A percentile compares a stretch with the other conserved stretches of the same genome.
These are phyloP conservation scores for Planiliza haematocheilus DNA, from an alignment of 2,113 vertebrate species.

Conservation along the genomic window DNA sequence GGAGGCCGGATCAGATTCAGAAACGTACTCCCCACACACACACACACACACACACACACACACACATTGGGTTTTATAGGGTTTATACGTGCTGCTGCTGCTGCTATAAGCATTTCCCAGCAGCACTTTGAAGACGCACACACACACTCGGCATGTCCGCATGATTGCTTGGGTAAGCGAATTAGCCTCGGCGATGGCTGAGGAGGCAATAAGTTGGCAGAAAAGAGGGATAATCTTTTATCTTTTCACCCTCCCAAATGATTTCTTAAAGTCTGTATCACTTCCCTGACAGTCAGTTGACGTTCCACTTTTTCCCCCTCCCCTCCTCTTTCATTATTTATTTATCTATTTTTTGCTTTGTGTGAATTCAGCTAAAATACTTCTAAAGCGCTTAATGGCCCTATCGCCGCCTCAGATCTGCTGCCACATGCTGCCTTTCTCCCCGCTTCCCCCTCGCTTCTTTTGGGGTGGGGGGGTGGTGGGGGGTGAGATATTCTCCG, in stretches of 20 bases:
- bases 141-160: constrained; percentile 55
- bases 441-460: constrained; percentile 12
- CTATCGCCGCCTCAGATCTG: constrained; percentile 83
- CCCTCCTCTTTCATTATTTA: constrained; percentile 85
- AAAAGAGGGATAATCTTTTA: constrained; percentile 85
- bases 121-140: constrained; percentile 56
- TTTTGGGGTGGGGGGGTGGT: neutral
- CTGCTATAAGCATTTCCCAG: constrained; percentile 68
- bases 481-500: constrained; percentile 69
- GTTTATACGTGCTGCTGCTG: constrained; percentile 43
- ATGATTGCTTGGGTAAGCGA: constrained; percentile 84
- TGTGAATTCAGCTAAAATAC: constrained; percentile 89
- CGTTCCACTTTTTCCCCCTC: constrained; percentile 77
- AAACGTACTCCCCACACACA: too few relatives aligned
- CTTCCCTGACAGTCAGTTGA: constrained; percentile 81
- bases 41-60: too few relatives aligned
- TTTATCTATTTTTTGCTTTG: constrained; percentile 86
- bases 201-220: constrained; percentile 83
- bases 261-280: constrained; percentile 85
- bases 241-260: constrained; percentile 81
- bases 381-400: constrained; percentile 85
- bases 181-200: constrained; percentile 80
- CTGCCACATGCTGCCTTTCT: constrained; percentile 80
- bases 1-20: constrained; percentile 52
- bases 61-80: neutral